Evolutionary conservation across 2,888 invertebrate species (phyloP).

Genomic region (Nebria salina): DNA sequence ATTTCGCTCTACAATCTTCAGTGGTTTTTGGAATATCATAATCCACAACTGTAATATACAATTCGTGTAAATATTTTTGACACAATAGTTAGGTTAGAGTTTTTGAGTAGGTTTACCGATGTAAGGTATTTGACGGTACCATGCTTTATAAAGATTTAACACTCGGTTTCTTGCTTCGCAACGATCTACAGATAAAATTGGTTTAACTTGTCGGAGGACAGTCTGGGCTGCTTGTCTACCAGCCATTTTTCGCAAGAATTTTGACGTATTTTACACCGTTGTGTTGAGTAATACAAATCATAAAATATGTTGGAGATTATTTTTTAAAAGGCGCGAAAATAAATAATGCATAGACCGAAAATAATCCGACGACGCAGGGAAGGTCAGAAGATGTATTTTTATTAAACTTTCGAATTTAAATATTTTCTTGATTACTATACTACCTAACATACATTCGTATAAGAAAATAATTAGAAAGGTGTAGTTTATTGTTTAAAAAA

Average conservation of each 20-base stretch:
- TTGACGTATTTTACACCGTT: neutral
- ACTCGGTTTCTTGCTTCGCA: conserved; percentile 85
- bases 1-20: conserved; percentile 74
- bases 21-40: conserved; percentile 84
- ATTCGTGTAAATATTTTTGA: neutral
- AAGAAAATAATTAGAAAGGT: too few relatives aligned
- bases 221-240: conserved; percentile 63
- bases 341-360: too few relatives aligned
- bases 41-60: conserved; percentile 73
- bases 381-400: too few relatives aligned
- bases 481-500: neutral
- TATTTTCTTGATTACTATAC: too few relatives aligned
- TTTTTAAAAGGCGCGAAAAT: too few relatives aligned
- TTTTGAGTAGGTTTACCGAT: conserved; percentile 71
- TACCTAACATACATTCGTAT: too few relatives aligned
- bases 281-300: too few relatives aligned
- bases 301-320: too few relatives aligned
- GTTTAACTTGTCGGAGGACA: conserved; percentile 77
- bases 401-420: too few relatives aligned
- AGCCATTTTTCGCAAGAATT: conserved; percentile 57
- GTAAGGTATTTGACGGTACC: conserved; percentile 92
- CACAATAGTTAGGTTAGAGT: conserved; percentile 23
- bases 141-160: conserved; percentile 89
- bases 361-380: too few relatives aligned
- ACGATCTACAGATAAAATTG: conserved; percentile 81